These are phyloP conservation scores for Archaeoteleia sp. DNA, from an alignment of 2,888 invertebrate species.

Conservation along the genomic window DNA sequence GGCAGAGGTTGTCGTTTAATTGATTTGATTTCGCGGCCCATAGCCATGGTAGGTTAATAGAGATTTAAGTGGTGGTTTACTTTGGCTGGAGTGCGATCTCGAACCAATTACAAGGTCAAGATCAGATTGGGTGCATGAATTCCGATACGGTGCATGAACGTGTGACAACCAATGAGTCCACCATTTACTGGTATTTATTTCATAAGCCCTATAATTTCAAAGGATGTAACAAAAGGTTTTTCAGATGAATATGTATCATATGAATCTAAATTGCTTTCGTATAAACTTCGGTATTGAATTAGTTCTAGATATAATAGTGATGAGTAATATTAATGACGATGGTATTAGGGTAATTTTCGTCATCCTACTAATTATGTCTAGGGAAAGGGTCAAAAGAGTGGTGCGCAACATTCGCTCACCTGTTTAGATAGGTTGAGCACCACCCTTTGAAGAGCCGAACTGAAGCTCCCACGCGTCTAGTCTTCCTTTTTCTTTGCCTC, in stretches of 20 bases:
- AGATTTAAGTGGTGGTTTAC: conserved; percentile 51
- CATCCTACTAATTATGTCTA: conserved; percentile 39
- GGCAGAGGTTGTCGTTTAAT: conserved; percentile 31
- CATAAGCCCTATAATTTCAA: no score
- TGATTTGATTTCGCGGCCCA: conserved; percentile 30
- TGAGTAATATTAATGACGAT: conserved; percentile 8
- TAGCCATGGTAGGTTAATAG: conserved; percentile 28
- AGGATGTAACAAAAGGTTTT: no score
- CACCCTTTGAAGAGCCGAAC: conserved; percentile 61
- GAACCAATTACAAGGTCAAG: conserved; percentile 62
- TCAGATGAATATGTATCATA: no score
- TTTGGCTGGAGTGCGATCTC: conserved; percentile 54
- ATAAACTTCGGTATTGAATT: no score
- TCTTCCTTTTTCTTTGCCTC: conserved; percentile 51
- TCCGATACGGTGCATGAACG: conserved; percentile 45
- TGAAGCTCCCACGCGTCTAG: conserved; percentile 68
- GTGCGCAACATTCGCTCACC: conserved; percentile 63
- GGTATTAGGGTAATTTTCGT: conserved; percentile 36
- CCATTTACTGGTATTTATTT: no score
- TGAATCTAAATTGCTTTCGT: no score
- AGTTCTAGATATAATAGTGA: no score
- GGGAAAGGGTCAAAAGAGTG: conserved; percentile 3
- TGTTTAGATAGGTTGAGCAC: conserved; percentile 68
- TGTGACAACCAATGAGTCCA: conserved; percentile 28
- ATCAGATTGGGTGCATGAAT: conserved; percentile 42